These are phyloP conservation scores for Hetaerina americana DNA, from an alignment of 1,140 invertebrate genomes.

Conservation along the genomic window DNA sequence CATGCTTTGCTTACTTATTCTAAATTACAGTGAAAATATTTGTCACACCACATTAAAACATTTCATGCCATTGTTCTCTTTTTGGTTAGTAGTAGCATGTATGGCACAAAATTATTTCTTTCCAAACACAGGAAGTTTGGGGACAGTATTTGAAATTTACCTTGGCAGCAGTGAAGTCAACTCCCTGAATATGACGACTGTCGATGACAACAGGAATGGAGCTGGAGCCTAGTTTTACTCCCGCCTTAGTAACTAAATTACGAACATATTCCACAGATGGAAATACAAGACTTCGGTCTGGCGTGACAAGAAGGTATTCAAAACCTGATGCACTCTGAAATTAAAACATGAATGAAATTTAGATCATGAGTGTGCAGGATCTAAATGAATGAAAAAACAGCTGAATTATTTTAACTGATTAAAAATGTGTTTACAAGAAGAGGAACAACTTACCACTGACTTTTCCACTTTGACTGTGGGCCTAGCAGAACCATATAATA, in stretches of 20 bases:
- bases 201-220: slow-evolving; percentile 57
- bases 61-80: too few relatives aligned
- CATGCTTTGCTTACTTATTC: too few relatives aligned
- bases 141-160: too few relatives aligned
- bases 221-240: slow-evolving; percentile 38
- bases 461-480: slow-evolving; percentile 48
- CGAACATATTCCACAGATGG: slow-evolving; percentile 67
- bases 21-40: too few relatives aligned
- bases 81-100: too few relatives aligned
- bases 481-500: slow-evolving; percentile 57
- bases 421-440: neutral
- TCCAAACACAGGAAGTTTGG: too few relatives aligned
- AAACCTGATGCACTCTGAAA: slow-evolving; percentile 40
- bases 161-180: slow-evolving; percentile 55
- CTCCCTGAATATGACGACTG: slow-evolving; percentile 58
- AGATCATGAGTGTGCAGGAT: neutral
- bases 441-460: slow-evolving; percentile 33
- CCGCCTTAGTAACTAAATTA: slow-evolving; percentile 55
- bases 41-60: too few relatives aligned
- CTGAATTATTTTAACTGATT: neutral
- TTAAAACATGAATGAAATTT: slow-evolving; percentile 6
- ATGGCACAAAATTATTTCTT: too few relatives aligned
- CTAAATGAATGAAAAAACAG: neutral
- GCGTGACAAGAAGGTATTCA: slow-evolving; percentile 53
- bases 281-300: slow-evolving; percentile 57